phyloP scores from a whole-genome alignment of 2,113 vertebrate genomes.

The Chascanopsetta lugubris region DNA sequence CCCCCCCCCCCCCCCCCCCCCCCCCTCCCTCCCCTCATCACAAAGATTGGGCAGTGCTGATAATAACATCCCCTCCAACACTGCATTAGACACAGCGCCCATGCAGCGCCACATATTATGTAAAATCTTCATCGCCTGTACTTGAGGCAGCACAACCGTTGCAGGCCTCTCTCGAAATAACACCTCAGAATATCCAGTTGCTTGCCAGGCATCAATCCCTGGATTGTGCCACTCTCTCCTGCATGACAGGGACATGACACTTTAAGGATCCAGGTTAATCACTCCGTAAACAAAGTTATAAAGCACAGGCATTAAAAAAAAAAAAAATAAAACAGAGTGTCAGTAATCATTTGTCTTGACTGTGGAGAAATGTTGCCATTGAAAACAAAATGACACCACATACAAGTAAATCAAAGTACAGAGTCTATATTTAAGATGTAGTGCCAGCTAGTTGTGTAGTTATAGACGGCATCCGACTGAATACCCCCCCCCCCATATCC shows the following conservation, averaged over 20 bases:
- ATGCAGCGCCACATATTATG: not conserved
- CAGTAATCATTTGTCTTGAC: not conserved
- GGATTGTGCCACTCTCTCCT: not conserved
- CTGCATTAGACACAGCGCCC: not conserved
- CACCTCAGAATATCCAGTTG: not conserved
- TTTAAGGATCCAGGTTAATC: not conserved
- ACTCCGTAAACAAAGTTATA: not conserved
- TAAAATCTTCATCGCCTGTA: conserved; percentile 3
- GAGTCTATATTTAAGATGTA: too few species aligned
- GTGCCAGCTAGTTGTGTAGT: too few species aligned
- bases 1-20: too few species aligned
- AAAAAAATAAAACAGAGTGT: not conserved
- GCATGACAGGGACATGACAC: not conserved
- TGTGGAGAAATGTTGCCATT: not conserved
- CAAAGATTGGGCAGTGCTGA: conserved; percentile 9
- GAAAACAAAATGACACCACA: not conserved
- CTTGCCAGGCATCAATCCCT: not conserved
- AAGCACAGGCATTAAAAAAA: too few species aligned
- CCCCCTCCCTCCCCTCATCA: too few species aligned
- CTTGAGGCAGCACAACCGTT: not conserved
- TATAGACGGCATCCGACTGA: too few species aligned
- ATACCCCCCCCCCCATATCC: too few species aligned
- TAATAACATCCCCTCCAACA: conserved; percentile 10
- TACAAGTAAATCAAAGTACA: not conserved
- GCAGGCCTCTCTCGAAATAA: conserved; percentile 6